A percentile compares a stretch with the other conserved stretches of the same genome.
These are phyloP conservation scores for Oreortyx pictus DNA, from an alignment of 2,797 vertebrate genomes.

Conservation along the genomic window DNA sequence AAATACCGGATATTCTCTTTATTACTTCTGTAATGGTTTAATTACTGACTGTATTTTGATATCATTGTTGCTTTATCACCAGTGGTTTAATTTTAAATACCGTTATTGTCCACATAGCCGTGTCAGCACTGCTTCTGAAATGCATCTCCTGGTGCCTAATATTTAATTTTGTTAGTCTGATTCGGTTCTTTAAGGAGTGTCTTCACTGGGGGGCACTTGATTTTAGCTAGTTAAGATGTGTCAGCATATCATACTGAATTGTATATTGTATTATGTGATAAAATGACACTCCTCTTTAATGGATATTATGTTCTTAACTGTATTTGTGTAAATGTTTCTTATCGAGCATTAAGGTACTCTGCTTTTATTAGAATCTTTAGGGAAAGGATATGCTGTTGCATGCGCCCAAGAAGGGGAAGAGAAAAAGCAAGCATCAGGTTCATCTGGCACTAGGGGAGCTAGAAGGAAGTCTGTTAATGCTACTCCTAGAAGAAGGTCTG, in stretches of 20 bases:
- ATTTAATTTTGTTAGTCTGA: background rate
- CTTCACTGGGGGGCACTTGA: background rate
- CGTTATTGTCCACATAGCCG: rapidly evolving
- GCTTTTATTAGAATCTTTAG: slow-evolving; percentile 82
- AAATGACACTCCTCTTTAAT: too few relatives aligned
- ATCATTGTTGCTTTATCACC: background rate
- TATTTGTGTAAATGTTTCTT: background rate
- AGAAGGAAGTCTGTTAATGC: slow-evolving; percentile 84
- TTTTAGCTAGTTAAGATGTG: background rate
- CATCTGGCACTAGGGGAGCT: slow-evolving; percentile 86
- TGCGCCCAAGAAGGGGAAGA: slow-evolving; percentile 92
- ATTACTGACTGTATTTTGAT: background rate
- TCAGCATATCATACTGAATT: background rate
- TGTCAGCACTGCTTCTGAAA: background rate
- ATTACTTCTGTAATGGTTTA: background rate
- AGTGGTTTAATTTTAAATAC: background rate
- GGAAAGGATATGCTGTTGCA: slow-evolving; percentile 86
- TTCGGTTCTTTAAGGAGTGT: background rate
- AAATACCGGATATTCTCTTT: background rate
- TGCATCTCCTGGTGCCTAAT: background rate
- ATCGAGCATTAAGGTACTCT: slow-evolving; percentile 2
- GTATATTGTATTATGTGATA: background rate
- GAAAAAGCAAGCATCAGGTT: slow-evolving; percentile 87
- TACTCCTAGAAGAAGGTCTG: slow-evolving; percentile 85
- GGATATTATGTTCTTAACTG: background rate